These are phyloP conservation scores for Megalops cyprinoides DNA, from an alignment of 2,797 vertebrate species.

Conservation along the genomic window DNA sequence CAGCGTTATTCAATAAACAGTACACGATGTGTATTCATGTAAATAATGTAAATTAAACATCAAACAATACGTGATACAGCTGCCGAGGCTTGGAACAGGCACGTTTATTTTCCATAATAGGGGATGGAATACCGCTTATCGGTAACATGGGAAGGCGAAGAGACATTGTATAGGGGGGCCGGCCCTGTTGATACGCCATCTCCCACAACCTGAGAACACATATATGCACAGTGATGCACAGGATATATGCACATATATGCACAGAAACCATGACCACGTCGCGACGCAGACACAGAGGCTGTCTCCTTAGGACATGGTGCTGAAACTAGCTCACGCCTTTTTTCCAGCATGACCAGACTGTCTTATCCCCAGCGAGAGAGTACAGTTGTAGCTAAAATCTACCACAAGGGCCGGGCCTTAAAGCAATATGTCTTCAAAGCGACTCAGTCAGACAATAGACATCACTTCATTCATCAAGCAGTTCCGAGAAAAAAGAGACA, in stretches of 20 bases:
- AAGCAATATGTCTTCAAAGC: slow-evolving; percentile 13
- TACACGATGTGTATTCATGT: neutral
- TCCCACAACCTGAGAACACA: slow-evolving; percentile 18
- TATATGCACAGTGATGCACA: slow-evolving; percentile 9
- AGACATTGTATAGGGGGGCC: neutral
- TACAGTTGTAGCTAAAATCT: slow-evolving; percentile 37
- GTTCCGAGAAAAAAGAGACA: slow-evolving; percentile 27
- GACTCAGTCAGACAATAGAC: slow-evolving; percentile 5
- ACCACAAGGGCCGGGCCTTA: slow-evolving; percentile 28
- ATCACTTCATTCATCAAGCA: slow-evolving; percentile 18
- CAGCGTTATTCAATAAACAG: too few relatives aligned
- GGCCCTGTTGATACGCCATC: slow-evolving; percentile 13
- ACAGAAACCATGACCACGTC: slow-evolving; percentile 17
- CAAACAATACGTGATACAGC: neutral
- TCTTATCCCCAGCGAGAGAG: slow-evolving; percentile 33
- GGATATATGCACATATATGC: too few relatives aligned
- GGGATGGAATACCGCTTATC: neutral
- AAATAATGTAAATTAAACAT: neutral
- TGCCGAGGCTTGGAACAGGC: neutral
- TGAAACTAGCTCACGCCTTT: slow-evolving; percentile 47
- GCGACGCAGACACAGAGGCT: slow-evolving; percentile 17
- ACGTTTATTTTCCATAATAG: neutral
- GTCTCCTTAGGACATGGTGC: slow-evolving; percentile 44
- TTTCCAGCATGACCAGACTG: slow-evolving; percentile 29
- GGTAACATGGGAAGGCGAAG: neutral